phyloP scores from a whole-genome alignment of 2,888 invertebrate species.

The Synanthedon formicaeformis region DNA sequence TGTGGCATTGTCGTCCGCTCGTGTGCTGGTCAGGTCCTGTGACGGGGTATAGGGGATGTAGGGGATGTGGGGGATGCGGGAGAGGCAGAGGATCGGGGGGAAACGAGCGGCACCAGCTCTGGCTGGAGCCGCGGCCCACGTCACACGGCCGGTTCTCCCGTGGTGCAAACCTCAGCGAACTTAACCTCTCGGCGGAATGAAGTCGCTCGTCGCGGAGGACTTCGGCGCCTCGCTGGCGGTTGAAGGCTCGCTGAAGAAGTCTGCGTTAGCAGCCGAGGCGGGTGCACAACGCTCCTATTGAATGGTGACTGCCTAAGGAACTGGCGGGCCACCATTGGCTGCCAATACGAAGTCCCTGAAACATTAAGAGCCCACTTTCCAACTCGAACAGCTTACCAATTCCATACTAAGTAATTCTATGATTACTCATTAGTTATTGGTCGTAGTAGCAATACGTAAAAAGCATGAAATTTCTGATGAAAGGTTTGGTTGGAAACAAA shows the following conservation, averaged over 20 bases:
- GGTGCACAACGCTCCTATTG: slow-evolving; percentile 32
- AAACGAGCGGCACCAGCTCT: slow-evolving; percentile 66
- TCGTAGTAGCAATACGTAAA: background rate
- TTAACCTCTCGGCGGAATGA: slow-evolving; percentile 67
- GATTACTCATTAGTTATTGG: too few species aligned
- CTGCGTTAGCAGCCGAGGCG: slow-evolving; percentile 45
- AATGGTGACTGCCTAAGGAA: slow-evolving; percentile 79
- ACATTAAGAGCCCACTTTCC: background rate
- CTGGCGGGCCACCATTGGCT: slow-evolving; percentile 78
- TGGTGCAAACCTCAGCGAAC: slow-evolving; percentile 50
- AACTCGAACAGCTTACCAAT: too few species aligned
- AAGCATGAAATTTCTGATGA: background rate
- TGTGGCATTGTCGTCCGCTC: slow-evolving; percentile 37
- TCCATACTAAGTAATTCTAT: too few species aligned
- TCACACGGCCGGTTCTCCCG: slow-evolving; percentile 52
- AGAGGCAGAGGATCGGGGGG: slow-evolving; percentile 22
- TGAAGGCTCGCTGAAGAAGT: slow-evolving; percentile 62
- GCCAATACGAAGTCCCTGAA: slow-evolving; percentile 71
- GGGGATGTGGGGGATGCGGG: slow-evolving; percentile 20
- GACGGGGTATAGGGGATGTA: slow-evolving; percentile 13
- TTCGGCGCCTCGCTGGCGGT: slow-evolving; percentile 38
- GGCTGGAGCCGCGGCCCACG: slow-evolving; percentile 67
- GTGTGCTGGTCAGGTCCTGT: slow-evolving; percentile 37
- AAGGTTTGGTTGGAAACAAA: too few species aligned
- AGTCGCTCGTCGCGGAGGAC: slow-evolving; percentile 51